These are phyloP conservation scores for Doryteuthis pealeii DNA, from an alignment of 1,140 invertebrate species.

Conservation along the genomic window DNA sequence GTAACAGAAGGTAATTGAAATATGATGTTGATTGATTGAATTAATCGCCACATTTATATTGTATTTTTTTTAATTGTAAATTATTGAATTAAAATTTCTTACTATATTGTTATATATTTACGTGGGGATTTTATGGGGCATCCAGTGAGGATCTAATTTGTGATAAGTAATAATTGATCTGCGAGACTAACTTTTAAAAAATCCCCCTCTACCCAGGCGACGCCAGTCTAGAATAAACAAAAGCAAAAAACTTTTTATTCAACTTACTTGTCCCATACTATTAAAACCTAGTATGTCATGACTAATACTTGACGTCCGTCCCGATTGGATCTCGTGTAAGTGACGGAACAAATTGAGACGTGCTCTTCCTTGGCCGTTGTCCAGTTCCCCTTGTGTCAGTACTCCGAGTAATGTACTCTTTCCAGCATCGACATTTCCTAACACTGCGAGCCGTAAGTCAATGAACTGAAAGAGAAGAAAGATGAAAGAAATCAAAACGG, in stretches of 20 bases:
- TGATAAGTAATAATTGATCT: too few relatives aligned
- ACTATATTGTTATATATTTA: too few relatives aligned
- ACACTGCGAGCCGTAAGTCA: conserved; percentile 86
- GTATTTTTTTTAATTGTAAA: too few relatives aligned
- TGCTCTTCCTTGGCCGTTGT: conserved; percentile 92
- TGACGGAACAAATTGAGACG: conserved; percentile 94
- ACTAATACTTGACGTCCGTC: conserved; percentile 93
- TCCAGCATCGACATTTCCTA: conserved; percentile 90
- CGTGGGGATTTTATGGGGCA: too few relatives aligned
- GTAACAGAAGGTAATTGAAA: too few relatives aligned
- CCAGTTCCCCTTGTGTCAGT: conserved; percentile 90
- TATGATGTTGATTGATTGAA: too few relatives aligned
- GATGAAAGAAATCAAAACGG: too few relatives aligned
- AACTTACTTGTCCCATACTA: conserved; percentile 58
- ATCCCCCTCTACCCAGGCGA: too few relatives aligned
- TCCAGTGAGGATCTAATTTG: too few relatives aligned
- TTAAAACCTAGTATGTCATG: conserved; percentile 94
- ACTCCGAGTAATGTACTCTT: conserved; percentile 93
- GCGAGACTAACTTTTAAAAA: too few relatives aligned
- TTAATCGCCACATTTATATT: too few relatives aligned
- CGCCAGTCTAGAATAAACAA: neutral
- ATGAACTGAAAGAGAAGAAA: conserved; percentile 60
- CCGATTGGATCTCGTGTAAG: conserved; percentile 94
- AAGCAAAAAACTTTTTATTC: neutral
- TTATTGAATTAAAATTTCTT: too few relatives aligned